These are phyloP conservation scores for Drosophila robusta DNA, from an alignment of 2,888 invertebrate species.

Conservation along the genomic window DNA sequence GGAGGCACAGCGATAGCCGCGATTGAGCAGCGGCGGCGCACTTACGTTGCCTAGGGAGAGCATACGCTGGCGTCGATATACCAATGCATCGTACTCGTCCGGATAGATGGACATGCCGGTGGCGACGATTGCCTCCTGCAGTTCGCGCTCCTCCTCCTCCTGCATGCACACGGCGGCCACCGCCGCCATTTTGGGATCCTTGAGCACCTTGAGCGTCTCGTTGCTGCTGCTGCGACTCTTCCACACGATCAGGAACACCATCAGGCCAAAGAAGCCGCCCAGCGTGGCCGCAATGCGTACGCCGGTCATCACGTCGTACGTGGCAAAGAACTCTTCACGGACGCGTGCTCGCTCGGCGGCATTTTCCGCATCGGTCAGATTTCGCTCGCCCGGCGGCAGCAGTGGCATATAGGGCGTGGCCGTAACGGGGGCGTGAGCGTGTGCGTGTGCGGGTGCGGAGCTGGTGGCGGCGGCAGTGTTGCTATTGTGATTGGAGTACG, in stretches of 20 bases:
- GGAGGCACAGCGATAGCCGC: conserved; percentile 87
- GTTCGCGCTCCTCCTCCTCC: conserved; percentile 90
- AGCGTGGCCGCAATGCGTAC: conserved; percentile 95
- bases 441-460: conserved; percentile 27
- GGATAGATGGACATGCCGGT: conserved; percentile 86
- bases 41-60: conserved; percentile 90
- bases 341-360: conserved; percentile 88
- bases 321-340: conserved; percentile 93
- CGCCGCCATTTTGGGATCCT: conserved; percentile 92
- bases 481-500: conserved; percentile 42
- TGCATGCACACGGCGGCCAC: conserved; percentile 92
- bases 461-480: conserved; percentile 54
- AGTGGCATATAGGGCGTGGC: conserved; percentile 69
- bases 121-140: conserved; percentile 91
- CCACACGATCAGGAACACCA: conserved; percentile 95
- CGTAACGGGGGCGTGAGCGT: conserved; percentile 53
- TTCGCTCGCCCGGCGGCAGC: conserved; percentile 70
- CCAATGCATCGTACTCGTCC: conserved; percentile 85
- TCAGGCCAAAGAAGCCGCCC: conserved; percentile 95
- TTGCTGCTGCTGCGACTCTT: conserved; percentile 93
- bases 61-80: conserved; percentile 86
- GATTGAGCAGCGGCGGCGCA: conserved; percentile 86
- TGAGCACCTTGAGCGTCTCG: conserved; percentile 89
- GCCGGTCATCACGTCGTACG: conserved; percentile 97
- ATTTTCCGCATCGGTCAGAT: conserved; percentile 79